A percentile compares a stretch with the other conserved stretches of the same genome.
These are phyloP conservation scores for Cosmia trapezina DNA, from an alignment of 2,888 invertebrate genomes.

Conservation along the genomic window DNA sequence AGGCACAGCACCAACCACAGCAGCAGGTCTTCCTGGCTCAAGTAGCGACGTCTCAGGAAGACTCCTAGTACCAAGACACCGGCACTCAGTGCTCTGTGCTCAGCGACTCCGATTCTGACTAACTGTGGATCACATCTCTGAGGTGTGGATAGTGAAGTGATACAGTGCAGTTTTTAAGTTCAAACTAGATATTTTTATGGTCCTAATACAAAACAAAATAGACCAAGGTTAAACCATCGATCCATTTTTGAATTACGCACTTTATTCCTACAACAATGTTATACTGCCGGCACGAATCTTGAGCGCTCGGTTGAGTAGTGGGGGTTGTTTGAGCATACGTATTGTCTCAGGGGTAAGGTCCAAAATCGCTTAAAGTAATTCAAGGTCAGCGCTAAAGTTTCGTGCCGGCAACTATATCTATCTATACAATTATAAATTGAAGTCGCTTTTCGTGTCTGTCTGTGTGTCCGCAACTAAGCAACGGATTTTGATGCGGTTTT, in stretches of 20 bases:
- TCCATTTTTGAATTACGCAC: not conserved
- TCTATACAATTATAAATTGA: too few species aligned
- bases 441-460: too few species aligned
- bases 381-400: too few species aligned
- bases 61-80: conserved; percentile 73
- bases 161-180: not conserved
- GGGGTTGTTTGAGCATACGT: too few species aligned
- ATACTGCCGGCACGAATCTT: too few species aligned
- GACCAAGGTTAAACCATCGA: not conserved
- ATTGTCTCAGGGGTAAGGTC: too few species aligned
- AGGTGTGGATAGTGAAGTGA: conserved; percentile 7
- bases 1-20: conserved; percentile 82
- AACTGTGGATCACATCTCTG: not conserved
- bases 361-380: too few species aligned
- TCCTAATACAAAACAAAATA: not conserved
- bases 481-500: too few species aligned
- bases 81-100: conserved; percentile 23
- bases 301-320: too few species aligned
- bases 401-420: too few species aligned
- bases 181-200: not conserved
- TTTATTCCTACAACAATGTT: too few species aligned
- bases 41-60: conserved; percentile 81
- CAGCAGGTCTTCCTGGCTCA: conserved; percentile 87
- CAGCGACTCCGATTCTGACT: conserved; percentile 20
- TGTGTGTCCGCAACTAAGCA: too few species aligned